Base-by-base conservation (phyloP, 30 jellyfish, hydroid and myxozoan genomes). In the Mastigias papua region DNA sequence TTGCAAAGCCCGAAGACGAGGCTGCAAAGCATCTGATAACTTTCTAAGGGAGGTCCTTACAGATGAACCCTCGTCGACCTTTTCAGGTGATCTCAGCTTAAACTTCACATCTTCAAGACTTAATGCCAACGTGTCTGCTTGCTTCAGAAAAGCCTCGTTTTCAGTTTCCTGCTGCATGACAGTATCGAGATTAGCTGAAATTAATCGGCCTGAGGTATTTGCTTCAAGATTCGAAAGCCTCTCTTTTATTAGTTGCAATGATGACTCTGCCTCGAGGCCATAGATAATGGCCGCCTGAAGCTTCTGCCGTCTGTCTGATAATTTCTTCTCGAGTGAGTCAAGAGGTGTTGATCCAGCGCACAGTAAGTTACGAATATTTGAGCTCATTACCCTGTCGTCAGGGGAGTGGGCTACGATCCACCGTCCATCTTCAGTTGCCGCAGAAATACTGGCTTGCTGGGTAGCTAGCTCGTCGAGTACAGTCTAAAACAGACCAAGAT, bases 341-440 rank as follows among this genome's bases (percentile, higher is more conserved):
- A 94, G 78, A 1, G 97, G 91, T 2, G 97, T 30, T 20, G 93
- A 58, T 15, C 93, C 91, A 26, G 88, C 77, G 22, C 97, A 77
- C 49, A 89, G 63, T 31, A 49, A 49, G 31, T 84, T 90, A 27
- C 99, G 97, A n/a, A 94, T 93, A 49, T 80, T 97, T 4, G 96
- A 74, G 48, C 99, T 90, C 97, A 94, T 94, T 21, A 67, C 65
- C 48, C 78, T 62, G 50, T 94, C 97, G 2, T 89, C 93, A 2
- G 92, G 90, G 34, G 95, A 87, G 49, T 84, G 71, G 8, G 86
- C 97, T 0, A 89, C 84, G 3, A 94, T 86, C 99, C 99, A 94
- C 78, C 69, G 85, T 25, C 99, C 99, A 62, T 90, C 84, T 48
- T 85, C 97, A 6, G 81, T 88, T 19, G 97, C 97, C 23, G 42